These are phyloP conservation scores for Harpalus rubripes DNA, from an alignment of 2,888 invertebrate genomes.

Conservation along the genomic window DNA sequence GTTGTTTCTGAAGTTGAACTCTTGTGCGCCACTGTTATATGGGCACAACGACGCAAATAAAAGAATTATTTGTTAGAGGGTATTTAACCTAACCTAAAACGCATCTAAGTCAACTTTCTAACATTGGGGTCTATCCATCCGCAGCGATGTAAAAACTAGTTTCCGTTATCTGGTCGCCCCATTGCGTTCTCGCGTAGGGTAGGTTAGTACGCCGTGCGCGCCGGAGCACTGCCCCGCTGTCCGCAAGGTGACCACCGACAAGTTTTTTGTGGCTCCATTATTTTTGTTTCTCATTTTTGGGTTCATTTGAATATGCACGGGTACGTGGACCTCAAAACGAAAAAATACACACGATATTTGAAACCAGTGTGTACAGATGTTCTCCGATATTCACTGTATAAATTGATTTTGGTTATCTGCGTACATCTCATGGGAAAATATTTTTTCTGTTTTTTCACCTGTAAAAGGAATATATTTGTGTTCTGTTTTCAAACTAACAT, in stretches of 20 bases:
- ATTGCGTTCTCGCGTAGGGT: constrained; percentile 60
- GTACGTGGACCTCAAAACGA: constrained; percentile 45
- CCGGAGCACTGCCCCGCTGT: constrained; percentile 15
- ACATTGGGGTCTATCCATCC: constrained; percentile 6
- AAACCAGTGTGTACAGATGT: constrained; percentile 36
- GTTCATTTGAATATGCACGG: constrained; percentile 48
- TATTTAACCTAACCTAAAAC: neutral
- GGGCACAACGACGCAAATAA: neutral
- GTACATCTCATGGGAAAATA: constrained; percentile 2
- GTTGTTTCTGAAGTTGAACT: too few species aligned
- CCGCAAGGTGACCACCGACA: constrained; percentile 31
- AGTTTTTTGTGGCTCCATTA: constrained; percentile 44
- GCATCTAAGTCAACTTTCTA: constrained; percentile 8
- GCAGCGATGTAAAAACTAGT: constrained; percentile 55
- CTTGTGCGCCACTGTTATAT: neutral
- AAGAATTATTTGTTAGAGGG: neutral
- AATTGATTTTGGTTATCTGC: constrained; percentile 26
- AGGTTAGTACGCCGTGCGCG: constrained; percentile 52
- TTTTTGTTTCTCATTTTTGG: constrained; percentile 39
- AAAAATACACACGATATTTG: constrained; percentile 19
- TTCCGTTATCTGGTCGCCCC: constrained; percentile 61
- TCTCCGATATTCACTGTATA: neutral
- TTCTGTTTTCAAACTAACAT: too few species aligned
- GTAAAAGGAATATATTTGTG: neutral
- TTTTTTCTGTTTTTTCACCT: neutral